Base-by-base conservation (phyloP, 2,797 vertebrate genomes). In the Rhynchotus rufescens region DNA sequence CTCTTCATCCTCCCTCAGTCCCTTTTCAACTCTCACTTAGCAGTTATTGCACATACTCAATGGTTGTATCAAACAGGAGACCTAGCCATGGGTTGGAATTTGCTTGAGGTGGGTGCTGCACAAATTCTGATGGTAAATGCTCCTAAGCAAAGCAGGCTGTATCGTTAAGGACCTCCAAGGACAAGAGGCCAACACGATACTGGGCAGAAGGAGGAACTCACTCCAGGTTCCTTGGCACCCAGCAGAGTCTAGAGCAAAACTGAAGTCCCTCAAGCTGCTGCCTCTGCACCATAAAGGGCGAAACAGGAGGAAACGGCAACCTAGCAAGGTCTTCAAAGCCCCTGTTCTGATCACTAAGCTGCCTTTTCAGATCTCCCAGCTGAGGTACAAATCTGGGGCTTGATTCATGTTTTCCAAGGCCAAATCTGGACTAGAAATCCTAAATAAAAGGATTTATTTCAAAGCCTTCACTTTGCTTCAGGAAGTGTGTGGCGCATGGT, bases 241-340 rank as follows among this genome's bases (percentile, higher is more conserved):
- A 64, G 61, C 16, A 40, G 54, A 38, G 34, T 34, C 30, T 32
- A 59, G 49, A 10, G 10, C 36, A 75, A 60, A 76, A 0, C 8
- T 14, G 16, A 49, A 76, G 15, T 2, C 36, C 52, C 3, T 0
- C 28, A 51, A 68, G 19, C 10, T 66, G 49, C 54, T 1, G 0
- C 6, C 52, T 30, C 51, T 40, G n/a, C 57, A 12, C 5, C 22
- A 1, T 0, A 0, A 56, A 47, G n/a, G 44, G 19, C 6, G 28
- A 42, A 23, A 42, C 21, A 14, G 28, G 28, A 56, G 54, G 54
- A 42, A 45, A 42, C 28, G 30, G 28, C 28, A 28, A n/a, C 52
- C 26, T 19, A 19, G 52, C 16, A 56, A 56, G 30, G 54, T 5
- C 32, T 65, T 26, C 22, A 25, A 28, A 66, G 42, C 28, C 47